Base-by-base conservation (phyloP, 2,888 invertebrate genomes). In the Hemicrepidius hirtus region DNA sequence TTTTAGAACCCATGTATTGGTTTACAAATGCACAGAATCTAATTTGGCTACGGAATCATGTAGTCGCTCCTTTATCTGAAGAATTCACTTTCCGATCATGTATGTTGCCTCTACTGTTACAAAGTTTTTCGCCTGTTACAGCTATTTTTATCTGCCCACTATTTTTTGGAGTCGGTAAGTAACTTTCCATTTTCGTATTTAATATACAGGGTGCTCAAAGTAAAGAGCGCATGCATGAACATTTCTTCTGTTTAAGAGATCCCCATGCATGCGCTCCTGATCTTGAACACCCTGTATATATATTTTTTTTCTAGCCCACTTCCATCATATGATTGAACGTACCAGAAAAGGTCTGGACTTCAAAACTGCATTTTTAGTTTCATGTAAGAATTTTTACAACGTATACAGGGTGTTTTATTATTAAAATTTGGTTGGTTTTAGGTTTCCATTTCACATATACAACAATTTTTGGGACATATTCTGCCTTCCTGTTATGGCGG, bases 11-110 rank as follows among this genome's bases (percentile, higher is more conserved):
- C 63, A 81, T 79, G 76, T 82, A 84, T 77, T 93, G 96, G 95
- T 84, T 91, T 67, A 90, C 90, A 67, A 93, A 91, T 79, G 87
- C 93, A 73, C 90, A 89, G 79, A 94, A 95, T 80, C 87, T 95
- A 65, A 91, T 94, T 32, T 97, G 97, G 96, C 89, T 97, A 80
- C 89, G 98, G 73, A 97, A 96, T 85, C 94, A 95, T 83, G 86
- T 97, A 28, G 94, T 97, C 80, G 97, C 97, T 0, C 98, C 98
- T 0, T 85, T 98, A 62, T 95, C 97, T 69, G 98, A 98, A 86
- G 98, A 98, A 86, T 96, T 97, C 88, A 96, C 97, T 6, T 98
- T 97, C 87, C 89, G 98, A 77, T 96, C 97, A 0, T 98, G 97
- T 83, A 97, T 98, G 96, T 88, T 98, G 87, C 97, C 98, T 3